Percentiles rank a stretch among this genome's conserved stretches.
phyloP scores from a whole-genome alignment of 2,888 invertebrate genomes.

The Papilio protenor region DNA sequence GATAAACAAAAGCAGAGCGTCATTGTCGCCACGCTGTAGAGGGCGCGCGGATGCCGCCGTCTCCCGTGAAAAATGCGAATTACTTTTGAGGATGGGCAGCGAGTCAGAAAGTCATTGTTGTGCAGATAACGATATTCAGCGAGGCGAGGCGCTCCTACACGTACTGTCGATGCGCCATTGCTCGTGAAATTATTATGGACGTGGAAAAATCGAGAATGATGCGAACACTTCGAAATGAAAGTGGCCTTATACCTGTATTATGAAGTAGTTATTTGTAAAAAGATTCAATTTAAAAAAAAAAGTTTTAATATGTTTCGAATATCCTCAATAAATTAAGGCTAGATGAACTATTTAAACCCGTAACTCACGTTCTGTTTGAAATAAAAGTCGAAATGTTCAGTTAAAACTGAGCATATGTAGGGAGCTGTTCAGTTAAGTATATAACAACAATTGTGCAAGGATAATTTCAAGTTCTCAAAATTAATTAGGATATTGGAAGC shows the following conservation, averaged over 20 bases:
- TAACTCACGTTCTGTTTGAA: too few relatives aligned
- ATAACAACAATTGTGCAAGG: neutral
- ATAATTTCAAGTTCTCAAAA: neutral
- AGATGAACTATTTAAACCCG: too few relatives aligned
- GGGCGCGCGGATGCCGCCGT: conserved; percentile 37
- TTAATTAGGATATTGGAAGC: neutral
- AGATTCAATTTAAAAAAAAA: too few relatives aligned
- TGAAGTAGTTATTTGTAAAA: neutral
- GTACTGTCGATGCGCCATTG: conserved; percentile 57
- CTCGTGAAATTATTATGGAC: conserved; percentile 73
- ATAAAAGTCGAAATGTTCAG: too few relatives aligned
- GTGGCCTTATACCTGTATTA: neutral
- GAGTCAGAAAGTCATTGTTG: conserved; percentile 82
- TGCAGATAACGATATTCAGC: conserved; percentile 71
- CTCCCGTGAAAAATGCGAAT: conserved; percentile 56
- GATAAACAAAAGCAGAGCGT: conserved; percentile 32
- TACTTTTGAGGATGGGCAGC: conserved; percentile 56
- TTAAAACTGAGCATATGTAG: too few relatives aligned
- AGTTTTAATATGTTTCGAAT: too few relatives aligned
- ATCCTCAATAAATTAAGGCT: too few relatives aligned
- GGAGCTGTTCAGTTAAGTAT: neutral
- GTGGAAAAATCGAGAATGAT: conserved; percentile 58
- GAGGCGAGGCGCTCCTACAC: conserved; percentile 58
- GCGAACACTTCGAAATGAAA: conserved; percentile 28
- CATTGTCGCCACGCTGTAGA: conserved; percentile 16